phyloP scores from a whole-genome alignment of 2,888 invertebrate species.

The Hemithea aestivaria region DNA sequence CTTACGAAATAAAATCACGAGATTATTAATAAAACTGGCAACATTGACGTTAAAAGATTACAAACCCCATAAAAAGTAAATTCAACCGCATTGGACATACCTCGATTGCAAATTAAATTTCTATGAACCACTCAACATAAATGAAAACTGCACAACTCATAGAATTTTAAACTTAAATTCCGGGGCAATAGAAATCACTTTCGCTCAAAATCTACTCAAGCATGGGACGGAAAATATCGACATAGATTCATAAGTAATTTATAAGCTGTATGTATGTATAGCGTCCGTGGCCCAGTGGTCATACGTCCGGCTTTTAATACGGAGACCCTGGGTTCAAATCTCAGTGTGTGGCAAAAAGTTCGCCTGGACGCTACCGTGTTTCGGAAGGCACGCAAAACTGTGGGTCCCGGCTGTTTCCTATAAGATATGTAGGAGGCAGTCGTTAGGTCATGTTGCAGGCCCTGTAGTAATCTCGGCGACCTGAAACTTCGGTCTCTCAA shows the following conservation, averaged over 20 bases:
- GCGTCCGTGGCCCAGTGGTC: too few species aligned
- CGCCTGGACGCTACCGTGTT: too few species aligned
- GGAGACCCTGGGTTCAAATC: too few species aligned
- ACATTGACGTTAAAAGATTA: slow-evolving; percentile 14
- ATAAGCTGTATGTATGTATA: too few species aligned
- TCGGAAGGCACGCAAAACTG: too few species aligned
- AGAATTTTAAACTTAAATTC: slow-evolving; percentile 24
- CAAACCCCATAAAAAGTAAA: slow-evolving; percentile 19
- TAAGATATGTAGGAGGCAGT: too few species aligned
- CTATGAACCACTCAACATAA: slow-evolving; percentile 27
- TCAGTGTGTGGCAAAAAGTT: too few species aligned
- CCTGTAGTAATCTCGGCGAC: too few species aligned
- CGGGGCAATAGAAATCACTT: slow-evolving; percentile 38
- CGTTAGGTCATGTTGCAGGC: too few species aligned
- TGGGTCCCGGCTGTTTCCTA: too few species aligned
- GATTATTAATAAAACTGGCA: slow-evolving; percentile 5
- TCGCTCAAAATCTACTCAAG: slow-evolving; percentile 27
- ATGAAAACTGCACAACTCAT: slow-evolving; percentile 14
- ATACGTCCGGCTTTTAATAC: too few species aligned
- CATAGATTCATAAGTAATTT: slow-evolving; percentile 46
- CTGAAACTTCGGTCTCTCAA: too few species aligned
- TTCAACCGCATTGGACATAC: slow-evolving; percentile 21
- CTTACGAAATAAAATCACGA: not conserved
- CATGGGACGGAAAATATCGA: slow-evolving; percentile 28
- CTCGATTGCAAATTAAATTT: slow-evolving; percentile 34